Evolutionary conservation across 2,888 invertebrate species (phyloP), one percentile per base, ranked within the genome.

Genomic region (Alitta virens): DNA sequence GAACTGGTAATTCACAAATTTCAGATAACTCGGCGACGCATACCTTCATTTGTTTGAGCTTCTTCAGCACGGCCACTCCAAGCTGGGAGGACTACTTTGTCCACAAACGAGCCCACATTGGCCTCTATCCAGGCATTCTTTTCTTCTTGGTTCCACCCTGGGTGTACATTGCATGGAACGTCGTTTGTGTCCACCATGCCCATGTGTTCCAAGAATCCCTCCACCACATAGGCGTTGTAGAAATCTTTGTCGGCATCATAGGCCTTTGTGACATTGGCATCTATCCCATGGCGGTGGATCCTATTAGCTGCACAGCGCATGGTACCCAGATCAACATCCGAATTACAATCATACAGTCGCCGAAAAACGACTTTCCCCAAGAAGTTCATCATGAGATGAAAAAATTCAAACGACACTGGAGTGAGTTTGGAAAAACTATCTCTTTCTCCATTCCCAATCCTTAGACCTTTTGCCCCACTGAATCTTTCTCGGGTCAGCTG

Each of bases 161-260:
- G 54, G 14, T 18, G n/a, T 16, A 38, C 25, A 5, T 5, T 38
- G n/a, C 42, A 27, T 21, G 63, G 46, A 18, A 16, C 7, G 21
- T 27, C 23, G 16, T 24, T 16, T 7, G 40, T 26, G 43, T 63
- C 56, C 1, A 59, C 54, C 59, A 69, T 53, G 16, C 57, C 63
- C 25, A 70, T 69, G 38, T 54, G 62, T 23, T 66, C 62, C 21
- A 64, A 21, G 12, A 62, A 21, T 16, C 57, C 61, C 55, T 67
- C 67, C 1, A 64, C 53, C 16, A 70, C 57, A 33, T 69, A 59
- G 3, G 54, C 53, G 21, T 67, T 60, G 21, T 62, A 52, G 27
- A 65, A 67, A 18, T 68, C 67, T 62, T 65, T 65, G 55, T 69
- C 67, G 1, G 53, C 58, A 27, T 66, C 65, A 53, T 65, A 68